These are phyloP conservation scores for Clarias macrocephalus DNA, from an alignment of 2,113 vertebrate species.

Conservation along the genomic window DNA sequence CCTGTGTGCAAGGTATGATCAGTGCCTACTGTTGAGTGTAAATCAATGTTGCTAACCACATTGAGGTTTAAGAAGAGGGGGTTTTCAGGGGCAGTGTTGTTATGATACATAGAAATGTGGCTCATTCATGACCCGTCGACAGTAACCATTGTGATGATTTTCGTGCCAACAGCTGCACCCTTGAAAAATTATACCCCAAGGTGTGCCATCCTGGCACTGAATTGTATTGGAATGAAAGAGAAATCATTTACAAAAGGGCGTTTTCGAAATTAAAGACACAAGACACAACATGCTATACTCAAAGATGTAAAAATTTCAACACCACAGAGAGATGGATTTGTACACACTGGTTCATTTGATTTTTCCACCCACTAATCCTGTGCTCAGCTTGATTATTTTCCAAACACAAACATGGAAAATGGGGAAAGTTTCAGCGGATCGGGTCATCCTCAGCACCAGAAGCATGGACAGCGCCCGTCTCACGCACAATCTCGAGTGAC, in stretches of 20 bases:
- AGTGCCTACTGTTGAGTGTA: not conserved
- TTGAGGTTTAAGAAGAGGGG: too few relatives aligned
- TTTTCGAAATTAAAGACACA: not conserved
- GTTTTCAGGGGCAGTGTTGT: too few relatives aligned
- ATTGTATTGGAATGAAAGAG: not conserved
- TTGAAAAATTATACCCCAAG: not conserved
- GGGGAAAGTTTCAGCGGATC: not conserved
- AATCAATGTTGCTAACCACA: not conserved
- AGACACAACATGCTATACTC: not conserved
- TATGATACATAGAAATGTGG: not conserved
- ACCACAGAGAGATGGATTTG: not conserved
- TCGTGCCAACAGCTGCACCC: slow-evolving; percentile 6
- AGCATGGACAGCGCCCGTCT: not conserved
- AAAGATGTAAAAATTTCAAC: not conserved
- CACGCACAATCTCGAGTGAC: not conserved
- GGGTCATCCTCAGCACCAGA: slow-evolving; percentile 26
- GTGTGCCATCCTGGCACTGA: not conserved
- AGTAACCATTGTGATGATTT: not conserved
- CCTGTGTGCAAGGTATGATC: not conserved
- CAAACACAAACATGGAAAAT: not conserved
- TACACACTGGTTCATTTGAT: not conserved
- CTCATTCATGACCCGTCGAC: not conserved
- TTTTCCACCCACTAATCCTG: not conserved
- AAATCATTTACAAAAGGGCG: not conserved
- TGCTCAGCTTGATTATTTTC: not conserved